Base-by-base conservation (phyloP, 2,888 invertebrate species). In the Zelleria hepariella region DNA sequence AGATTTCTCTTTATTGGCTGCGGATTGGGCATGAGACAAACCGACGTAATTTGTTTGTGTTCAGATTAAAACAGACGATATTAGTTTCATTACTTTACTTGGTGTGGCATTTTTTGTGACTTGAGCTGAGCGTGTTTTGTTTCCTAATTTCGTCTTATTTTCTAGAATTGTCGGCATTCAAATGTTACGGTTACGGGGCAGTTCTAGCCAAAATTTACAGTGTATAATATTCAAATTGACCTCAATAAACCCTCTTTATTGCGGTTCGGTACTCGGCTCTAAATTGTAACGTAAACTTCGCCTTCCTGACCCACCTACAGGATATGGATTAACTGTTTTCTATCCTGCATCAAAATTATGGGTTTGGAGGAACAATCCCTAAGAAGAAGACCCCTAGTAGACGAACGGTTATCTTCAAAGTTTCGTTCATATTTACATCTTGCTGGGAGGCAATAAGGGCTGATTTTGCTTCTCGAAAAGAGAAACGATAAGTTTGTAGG, bases 221-320 rank as follows among this genome's bases (percentile, higher is more conserved):
- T 64, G 77, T 67, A 82, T 83, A 83, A 84, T 83, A 84, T 80
- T 77, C 77, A 77, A 82, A 82, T 81, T 77, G 67, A 66, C 69
- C 74, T 75, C 75, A 77, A 72, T 70, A 74, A 70, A 67, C 72
- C 71, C 77, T 73, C 82, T 85, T 82, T 84, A 84, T 79, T 77
- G 75, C 80, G 70, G 72, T 81, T 83, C 77, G 80, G 79, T 78
- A 79, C 82, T 73, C 77, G 78, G 79, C 75, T 73, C 78, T 71
- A 74, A 78, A 80, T 76, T 76, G 78, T 77, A 74, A 72, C 80
- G 80, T 86, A 87, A 87, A 87, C 84, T 86, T 86, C 82, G 81
- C 77, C 82, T 86, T 86, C 86, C 87, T 87, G 87, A 88, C 88
- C 88, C 86, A 87, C 85, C 87, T 87, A 82, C 77, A 66, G 67